phyloP scores from a whole-genome alignment of 1,140 invertebrate genomes.

The Achroia grisella region DNA sequence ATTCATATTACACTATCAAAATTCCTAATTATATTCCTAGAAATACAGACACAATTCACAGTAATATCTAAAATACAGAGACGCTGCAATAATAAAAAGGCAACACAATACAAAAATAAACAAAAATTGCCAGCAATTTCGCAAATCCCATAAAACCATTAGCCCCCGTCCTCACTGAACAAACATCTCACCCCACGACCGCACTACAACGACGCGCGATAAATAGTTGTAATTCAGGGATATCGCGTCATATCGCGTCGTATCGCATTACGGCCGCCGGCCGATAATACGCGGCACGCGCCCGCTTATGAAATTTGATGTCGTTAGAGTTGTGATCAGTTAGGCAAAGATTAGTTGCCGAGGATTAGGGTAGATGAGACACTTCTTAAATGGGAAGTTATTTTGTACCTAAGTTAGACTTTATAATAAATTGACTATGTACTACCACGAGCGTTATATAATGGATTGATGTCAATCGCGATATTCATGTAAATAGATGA shows the following conservation, averaged over 20 bases:
- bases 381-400: neutral
- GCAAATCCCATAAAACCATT: constrained; percentile 54
- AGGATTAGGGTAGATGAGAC: constrained; percentile 15
- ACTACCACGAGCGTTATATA: no score
- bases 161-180: constrained; percentile 3
- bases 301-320: constrained; percentile 60
- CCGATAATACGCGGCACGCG: constrained; percentile 64
- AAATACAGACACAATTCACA: no score
- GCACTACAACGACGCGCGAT: constrained; percentile 45
- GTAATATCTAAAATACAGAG: neutral
- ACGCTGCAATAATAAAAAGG: neutral
- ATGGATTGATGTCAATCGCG: no score
- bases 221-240: constrained; percentile 63
- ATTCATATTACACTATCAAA: no score
- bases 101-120: no score
- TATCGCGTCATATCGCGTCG: constrained; percentile 30
- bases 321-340: constrained; percentile 18
- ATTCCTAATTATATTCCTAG: no score
- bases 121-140: constrained; percentile 23
- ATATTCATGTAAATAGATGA: no score
- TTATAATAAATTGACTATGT: no score
- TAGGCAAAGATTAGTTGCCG: no score
- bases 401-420: no score
- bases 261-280: constrained; percentile 45
- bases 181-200: constrained; percentile 22